These are phyloP conservation scores for Lordiphosa stackelbergi DNA, from an alignment of 1,140 invertebrate genomes.

Conservation along the genomic window DNA sequence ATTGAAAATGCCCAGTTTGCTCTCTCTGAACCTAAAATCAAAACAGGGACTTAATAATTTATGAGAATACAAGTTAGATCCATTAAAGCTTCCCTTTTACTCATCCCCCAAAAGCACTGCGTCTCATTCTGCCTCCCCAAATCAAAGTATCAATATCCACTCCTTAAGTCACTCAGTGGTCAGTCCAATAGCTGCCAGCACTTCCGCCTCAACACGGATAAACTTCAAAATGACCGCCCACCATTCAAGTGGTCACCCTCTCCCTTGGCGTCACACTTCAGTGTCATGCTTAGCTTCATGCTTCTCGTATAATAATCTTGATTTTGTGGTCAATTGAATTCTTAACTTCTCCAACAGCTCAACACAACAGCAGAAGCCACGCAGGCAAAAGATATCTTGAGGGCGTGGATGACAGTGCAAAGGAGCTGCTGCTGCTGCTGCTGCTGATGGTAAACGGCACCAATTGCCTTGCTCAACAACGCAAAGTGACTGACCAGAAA, in stretches of 20 bases:
- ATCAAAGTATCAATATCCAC: conserved; percentile 43
- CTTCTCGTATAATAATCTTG: conserved; percentile 71
- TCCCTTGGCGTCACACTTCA: conserved; percentile 9
- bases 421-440: conserved; percentile 9
- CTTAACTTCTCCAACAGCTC: conserved; percentile 68
- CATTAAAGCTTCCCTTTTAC: no score
- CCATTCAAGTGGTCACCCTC: conserved; percentile 19
- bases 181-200: conserved; percentile 32
- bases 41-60: no score
- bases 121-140: neutral
- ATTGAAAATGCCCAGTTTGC: no score
- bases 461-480: conserved; percentile 48
- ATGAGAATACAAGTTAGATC: no score
- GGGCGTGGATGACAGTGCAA: conserved; percentile 67
- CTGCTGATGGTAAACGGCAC: conserved; percentile 7
- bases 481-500: conserved; percentile 60
- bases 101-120: no score
- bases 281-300: conserved; percentile 24
- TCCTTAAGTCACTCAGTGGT: conserved; percentile 41
- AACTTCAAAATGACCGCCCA: conserved; percentile 41
- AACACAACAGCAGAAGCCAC: conserved; percentile 48
- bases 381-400: conserved; percentile 48
- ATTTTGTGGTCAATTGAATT: conserved; percentile 76
- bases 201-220: conserved; percentile 30
- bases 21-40: no score